phyloP scores from a whole-genome alignment of 2,113 vertebrate species.

The Myiopsitta monachus region DNA sequence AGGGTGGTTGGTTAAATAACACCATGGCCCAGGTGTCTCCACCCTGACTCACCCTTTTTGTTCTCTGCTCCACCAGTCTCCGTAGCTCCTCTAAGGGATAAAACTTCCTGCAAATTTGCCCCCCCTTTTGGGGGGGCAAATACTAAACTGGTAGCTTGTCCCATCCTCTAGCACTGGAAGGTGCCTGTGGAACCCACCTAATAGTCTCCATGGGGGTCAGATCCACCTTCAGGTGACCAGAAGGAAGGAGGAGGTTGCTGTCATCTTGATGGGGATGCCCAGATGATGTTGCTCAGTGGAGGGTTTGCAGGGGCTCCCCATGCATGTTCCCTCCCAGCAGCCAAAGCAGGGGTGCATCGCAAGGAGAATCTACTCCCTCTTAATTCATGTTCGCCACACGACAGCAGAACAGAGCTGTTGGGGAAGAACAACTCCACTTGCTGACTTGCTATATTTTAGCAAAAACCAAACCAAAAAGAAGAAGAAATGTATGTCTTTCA shows the following conservation, averaged over 20 bases:
- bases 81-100: neutral
- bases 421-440: conserved; percentile 50
- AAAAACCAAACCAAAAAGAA: conserved; percentile 56
- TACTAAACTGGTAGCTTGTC: neutral
- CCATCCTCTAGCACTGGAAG: neutral
- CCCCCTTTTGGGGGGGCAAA: neutral
- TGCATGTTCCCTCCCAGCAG: accelerated
- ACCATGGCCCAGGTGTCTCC: neutral
- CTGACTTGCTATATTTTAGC: conserved; percentile 79
- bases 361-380: neutral
- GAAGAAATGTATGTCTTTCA: conserved; percentile 24
- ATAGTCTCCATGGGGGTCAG: accelerated
- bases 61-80: neutral
- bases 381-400: neutral
- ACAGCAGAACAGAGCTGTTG: neutral
- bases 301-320: neutral
- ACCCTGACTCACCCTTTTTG: neutral
- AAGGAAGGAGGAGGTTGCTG: neutral
- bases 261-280: neutral
- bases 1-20: neutral
- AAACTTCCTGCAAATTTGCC: neutral
- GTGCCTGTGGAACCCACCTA: neutral
- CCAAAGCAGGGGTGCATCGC: neutral
- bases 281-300: accelerated
- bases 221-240: neutral